A percentile compares a stretch with the other conserved stretches of the same genome.
phyloP scores from a whole-genome alignment of 2,888 invertebrate genomes.

The Sesia bembeciformis region DNA sequence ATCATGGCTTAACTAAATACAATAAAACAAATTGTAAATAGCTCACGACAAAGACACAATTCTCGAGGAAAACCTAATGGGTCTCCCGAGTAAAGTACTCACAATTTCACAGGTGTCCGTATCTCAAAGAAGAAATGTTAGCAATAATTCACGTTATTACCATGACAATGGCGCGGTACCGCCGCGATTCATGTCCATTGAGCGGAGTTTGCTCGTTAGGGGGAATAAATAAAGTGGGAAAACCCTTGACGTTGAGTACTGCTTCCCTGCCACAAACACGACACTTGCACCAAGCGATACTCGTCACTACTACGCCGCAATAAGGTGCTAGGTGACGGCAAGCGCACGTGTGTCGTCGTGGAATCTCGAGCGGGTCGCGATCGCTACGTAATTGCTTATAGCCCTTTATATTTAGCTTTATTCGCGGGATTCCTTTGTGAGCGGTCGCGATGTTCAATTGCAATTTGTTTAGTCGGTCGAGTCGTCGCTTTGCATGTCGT shows the following conservation, averaged over 20 bases:
- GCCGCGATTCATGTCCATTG: conserved; percentile 11
- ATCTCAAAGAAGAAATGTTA: too few species aligned
- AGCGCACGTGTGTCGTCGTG: not conserved
- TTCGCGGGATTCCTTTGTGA: conserved; percentile 15
- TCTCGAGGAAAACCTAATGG: too few species aligned
- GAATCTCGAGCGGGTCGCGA: conserved; percentile 10
- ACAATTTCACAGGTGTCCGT: too few species aligned
- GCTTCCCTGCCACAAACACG: not conserved
- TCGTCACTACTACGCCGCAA: too few species aligned
- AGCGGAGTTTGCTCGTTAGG: conserved; percentile 22
- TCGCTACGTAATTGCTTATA: conserved; percentile 25
- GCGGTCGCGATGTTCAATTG: conserved; percentile 2
- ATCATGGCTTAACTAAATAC: too few species aligned
- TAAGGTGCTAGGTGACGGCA: not conserved
- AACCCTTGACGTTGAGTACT: conserved; percentile 20
- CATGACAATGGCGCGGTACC: not conserved
- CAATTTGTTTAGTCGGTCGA: conserved; percentile 4
- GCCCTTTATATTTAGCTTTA: conserved; percentile 23
- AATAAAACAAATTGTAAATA: too few species aligned
- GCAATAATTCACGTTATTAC: too few species aligned
- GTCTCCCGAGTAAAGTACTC: too few species aligned
- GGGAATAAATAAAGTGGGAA: conserved; percentile 18
- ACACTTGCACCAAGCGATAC: too few species aligned
- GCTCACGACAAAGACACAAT: too few species aligned
- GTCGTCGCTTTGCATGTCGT: conserved; percentile 2